phyloP scores from a whole-genome alignment of 2,797 vertebrate species.

The Cyprinella venusta region DNA sequence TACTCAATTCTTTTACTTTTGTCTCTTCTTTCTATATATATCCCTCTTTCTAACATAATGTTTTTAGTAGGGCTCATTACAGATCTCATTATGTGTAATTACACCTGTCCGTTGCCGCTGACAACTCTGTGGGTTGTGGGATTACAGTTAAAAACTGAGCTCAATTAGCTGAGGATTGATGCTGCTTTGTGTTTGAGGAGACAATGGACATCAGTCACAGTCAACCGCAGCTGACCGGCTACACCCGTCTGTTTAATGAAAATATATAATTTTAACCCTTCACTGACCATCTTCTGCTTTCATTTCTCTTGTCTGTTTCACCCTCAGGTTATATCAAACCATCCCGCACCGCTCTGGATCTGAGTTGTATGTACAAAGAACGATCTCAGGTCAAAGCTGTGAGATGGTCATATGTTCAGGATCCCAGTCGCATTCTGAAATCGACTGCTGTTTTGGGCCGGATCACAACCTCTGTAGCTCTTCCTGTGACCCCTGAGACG shows the following conservation, averaged over 20 bases:
- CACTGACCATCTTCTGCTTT: constrained; percentile 32
- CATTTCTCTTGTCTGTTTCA: background rate
- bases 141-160: constrained; percentile 65
- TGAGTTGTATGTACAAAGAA: constrained; percentile 71
- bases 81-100: constrained; percentile 83
- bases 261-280: constrained; percentile 79
- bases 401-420: constrained; percentile 69
- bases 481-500: constrained; percentile 67
- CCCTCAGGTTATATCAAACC: constrained; percentile 60
- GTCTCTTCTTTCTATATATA: constrained; percentile 38
- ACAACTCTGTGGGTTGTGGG: constrained; percentile 75
- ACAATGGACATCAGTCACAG: constrained; percentile 80
- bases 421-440: constrained; percentile 48
- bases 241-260: constrained; percentile 76
- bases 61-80: constrained; percentile 74
- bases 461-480: constrained; percentile 60
- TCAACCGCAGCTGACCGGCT: constrained; percentile 72
- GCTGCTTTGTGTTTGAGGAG: constrained; percentile 75
- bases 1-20: constrained; percentile 7
- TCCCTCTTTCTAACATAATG: constrained; percentile 48
- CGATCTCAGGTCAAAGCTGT: constrained; percentile 61
- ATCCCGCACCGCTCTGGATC: constrained; percentile 50
- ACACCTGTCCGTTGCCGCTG: constrained; percentile 76
- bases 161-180: constrained; percentile 82
- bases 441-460: constrained; percentile 56